Evolutionary conservation across 2,888 invertebrate species (phyloP).

Genomic region (Lepidochitona cinerea): DNA sequence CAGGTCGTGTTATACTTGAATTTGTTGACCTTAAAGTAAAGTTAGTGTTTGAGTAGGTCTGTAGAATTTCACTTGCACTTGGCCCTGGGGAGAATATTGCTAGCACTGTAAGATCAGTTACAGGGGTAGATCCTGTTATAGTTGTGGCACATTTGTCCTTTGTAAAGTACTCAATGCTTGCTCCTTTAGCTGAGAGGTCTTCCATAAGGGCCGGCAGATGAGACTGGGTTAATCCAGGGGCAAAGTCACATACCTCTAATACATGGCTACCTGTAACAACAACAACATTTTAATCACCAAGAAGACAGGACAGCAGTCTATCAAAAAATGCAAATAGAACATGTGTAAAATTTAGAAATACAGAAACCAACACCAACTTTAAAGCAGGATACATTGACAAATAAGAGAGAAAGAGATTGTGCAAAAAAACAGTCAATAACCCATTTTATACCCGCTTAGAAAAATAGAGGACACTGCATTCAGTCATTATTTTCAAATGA

Average conservation of each 20-base stretch:
- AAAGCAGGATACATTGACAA: too few relatives aligned
- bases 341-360: too few relatives aligned
- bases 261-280: conserved; percentile 25
- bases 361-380: too few relatives aligned
- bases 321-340: background rate
- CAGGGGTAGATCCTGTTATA: background rate
- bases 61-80: background rate
- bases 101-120: conserved; percentile 4
- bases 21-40: background rate
- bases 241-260: conserved; percentile 43
- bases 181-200: conserved; percentile 40
- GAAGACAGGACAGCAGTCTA: background rate
- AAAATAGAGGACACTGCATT: too few relatives aligned
- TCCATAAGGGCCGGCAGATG: conserved; percentile 43
- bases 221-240: conserved; percentile 37
- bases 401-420: too few relatives aligned
- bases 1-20: background rate
- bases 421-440: too few relatives aligned
- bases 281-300: background rate
- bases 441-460: too few relatives aligned
- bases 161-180: conserved; percentile 15
- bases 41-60: background rate
- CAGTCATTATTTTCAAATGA: too few relatives aligned
- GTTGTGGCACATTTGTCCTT: background rate
- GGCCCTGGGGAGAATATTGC: conserved; percentile 8